phyloP scores from a whole-genome alignment of 2,888 invertebrate genomes.

The Pecten maximus region DNA sequence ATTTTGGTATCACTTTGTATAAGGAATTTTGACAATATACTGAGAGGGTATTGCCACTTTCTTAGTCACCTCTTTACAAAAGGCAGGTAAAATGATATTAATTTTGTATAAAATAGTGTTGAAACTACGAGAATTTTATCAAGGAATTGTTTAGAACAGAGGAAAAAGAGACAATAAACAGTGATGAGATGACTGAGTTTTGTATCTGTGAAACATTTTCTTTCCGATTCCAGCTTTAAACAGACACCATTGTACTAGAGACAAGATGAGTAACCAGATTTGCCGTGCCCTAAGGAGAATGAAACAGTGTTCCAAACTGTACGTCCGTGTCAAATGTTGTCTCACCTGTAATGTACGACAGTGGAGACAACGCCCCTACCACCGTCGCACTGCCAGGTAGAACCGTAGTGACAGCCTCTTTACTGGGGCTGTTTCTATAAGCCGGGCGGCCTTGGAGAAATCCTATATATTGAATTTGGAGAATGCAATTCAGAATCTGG shows the following conservation, averaged over 20 bases:
- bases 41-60: no score
- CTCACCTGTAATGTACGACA: constrained; percentile 69
- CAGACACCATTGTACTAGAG: constrained; percentile 70
- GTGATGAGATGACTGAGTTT: no score
- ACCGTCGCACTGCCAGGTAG: neutral
- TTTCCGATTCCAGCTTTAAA: constrained; percentile 64
- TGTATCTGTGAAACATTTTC: neutral
- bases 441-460: neutral
- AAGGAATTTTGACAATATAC: no score
- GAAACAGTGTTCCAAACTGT: constrained; percentile 76
- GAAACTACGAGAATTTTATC: no score
- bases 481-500: no score
- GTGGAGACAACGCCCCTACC: constrained; percentile 38
- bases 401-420: neutral
- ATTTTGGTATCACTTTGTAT: no score
- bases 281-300: constrained; percentile 75
- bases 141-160: no score
- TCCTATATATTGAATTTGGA: neutral
- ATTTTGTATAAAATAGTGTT: no score
- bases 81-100: no score
- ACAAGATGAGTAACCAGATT: constrained; percentile 75
- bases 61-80: no score
- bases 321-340: constrained; percentile 78
- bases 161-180: no score
- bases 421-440: neutral